phyloP scores from a whole-genome alignment of 2,888 invertebrate genomes.

The Capitulum mitella region DNA sequence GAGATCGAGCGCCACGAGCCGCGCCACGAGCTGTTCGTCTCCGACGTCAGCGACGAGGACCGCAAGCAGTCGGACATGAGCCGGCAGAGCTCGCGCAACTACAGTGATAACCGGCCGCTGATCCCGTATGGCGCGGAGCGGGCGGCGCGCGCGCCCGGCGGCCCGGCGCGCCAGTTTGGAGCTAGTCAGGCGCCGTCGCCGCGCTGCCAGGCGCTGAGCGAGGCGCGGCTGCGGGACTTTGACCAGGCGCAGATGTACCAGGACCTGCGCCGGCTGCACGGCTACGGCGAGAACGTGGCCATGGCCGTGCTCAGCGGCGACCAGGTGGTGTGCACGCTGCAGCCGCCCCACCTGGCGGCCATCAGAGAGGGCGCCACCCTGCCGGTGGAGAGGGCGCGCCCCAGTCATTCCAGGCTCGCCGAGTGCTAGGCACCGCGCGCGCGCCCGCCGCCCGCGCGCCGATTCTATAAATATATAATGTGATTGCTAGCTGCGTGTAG shows the following conservation, averaged over 20 bases:
- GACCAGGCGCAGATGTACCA: slow-evolving; percentile 35
- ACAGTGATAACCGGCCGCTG: slow-evolving; percentile 66
- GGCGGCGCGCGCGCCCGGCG: slow-evolving; percentile 12
- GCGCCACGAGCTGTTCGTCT: slow-evolving; percentile 58
- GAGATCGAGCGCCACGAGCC: slow-evolving; percentile 38
- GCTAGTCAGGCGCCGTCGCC: slow-evolving; percentile 10
- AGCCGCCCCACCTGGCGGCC: slow-evolving; percentile 28
- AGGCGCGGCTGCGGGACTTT: slow-evolving; percentile 35
- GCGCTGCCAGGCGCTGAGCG: slow-evolving; percentile 30
- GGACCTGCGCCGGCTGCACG: slow-evolving; percentile 33
- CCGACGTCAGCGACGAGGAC: slow-evolving; percentile 72
- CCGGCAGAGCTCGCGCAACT: slow-evolving; percentile 62
- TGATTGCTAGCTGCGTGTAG: slow-evolving; percentile 22
- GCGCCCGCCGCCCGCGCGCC: not conserved
- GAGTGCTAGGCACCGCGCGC: slow-evolving; percentile 5
- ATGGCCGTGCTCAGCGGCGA: slow-evolving; percentile 36
- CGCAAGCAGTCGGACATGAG: slow-evolving; percentile 64
- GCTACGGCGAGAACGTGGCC: slow-evolving; percentile 24
- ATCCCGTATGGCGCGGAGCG: slow-evolving; percentile 31
- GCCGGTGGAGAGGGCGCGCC: not conserved
- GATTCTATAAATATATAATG: slow-evolving; percentile 16
- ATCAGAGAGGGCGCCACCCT: slow-evolving; percentile 13
- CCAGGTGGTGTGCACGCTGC: slow-evolving; percentile 35
- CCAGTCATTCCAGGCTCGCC: slow-evolving; percentile 21
- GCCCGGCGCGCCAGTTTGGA: not conserved